Evolutionary conservation across 2,888 invertebrate species (phyloP), one percentile per base, ranked within the genome.

Genomic region (Drosophila cyrtoloma): DNA sequence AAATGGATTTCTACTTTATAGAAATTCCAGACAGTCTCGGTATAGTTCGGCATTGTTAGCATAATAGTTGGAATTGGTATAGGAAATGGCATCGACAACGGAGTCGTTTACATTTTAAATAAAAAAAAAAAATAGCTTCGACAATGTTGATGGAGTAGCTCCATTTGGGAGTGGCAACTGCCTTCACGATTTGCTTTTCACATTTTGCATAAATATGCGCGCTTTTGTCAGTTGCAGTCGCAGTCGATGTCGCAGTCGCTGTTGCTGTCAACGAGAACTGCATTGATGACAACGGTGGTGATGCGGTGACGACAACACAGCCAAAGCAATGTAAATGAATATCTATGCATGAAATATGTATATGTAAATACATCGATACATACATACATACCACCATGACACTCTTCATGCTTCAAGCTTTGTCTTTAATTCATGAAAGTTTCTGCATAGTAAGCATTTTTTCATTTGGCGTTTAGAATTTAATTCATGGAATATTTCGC

Each of bases 121-220:
- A 59, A 16, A 47, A 47, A 44, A 47, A 47, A 44, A 14, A 22
- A 26, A 62, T 50, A 7, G 59, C 64, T 42, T 77, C 77, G 62
- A 66, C 37, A 57, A 53, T 56, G 66, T 71, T 88, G 86, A 83
- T 79, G 82, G 85, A 81, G 81, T 81, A 69, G 86, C 80, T 73
- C 72, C 70, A 70, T 80, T 87, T 83, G 75, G 73, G 84, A 75
- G 84, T 78, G 74, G 84, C 71, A 73, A 76, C 72, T 75, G 86
- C 71, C 81, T 83, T 71, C 86, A 84, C 86, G 89, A 88, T 88
- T 88, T 86, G 81, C 86, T 76, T 81, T 85, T 85, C 28, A 26
- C 75, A 73, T 77, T 88, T 86, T 86, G 67, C 78, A 86, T 89
- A 86, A 86, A 86, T 89, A 82, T 82, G 81, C 78, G 75, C 77